Evolutionary conservation across 2,888 invertebrate genomes (phyloP).

Genomic region (Tiliacea citrago): DNA sequence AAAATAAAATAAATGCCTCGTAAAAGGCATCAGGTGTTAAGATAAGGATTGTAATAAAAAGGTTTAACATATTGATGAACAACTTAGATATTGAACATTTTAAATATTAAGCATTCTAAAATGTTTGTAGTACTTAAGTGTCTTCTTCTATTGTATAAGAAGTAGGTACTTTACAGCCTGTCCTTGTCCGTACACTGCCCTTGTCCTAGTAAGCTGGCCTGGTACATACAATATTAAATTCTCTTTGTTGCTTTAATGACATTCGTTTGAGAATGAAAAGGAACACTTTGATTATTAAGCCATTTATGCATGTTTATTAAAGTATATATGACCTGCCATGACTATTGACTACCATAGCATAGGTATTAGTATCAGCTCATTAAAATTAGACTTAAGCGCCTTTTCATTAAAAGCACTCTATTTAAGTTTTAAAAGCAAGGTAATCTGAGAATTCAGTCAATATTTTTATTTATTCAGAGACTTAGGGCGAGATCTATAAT

Average conservation of each 20-base stretch:
- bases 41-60: slow-evolving; percentile 32
- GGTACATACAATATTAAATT: not conserved
- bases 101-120: too few relatives aligned
- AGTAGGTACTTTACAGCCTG: too few relatives aligned
- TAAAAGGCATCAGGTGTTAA: slow-evolving; percentile 21
- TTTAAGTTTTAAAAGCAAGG: not conserved
- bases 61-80: slow-evolving; percentile 20
- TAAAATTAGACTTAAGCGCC: not conserved
- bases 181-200: not conserved
- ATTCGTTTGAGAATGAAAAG: not conserved
- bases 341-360: not conserved
- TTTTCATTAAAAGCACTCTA: not conserved
- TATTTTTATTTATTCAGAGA: not conserved
- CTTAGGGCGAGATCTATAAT: not conserved
- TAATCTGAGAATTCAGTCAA: not conserved
- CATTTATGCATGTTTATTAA: not conserved
- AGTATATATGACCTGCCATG: not conserved
- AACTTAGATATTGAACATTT: not conserved
- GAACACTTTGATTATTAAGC: not conserved
- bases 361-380: not conserved
- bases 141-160: too few relatives aligned
- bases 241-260: not conserved
- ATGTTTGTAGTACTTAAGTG: too few relatives aligned
- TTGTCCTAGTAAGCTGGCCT: not conserved
- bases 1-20: slow-evolving; percentile 28